Conservation (phyloP, 1,140 invertebrate species). For the Hylaeus volcanicus region DNA sequence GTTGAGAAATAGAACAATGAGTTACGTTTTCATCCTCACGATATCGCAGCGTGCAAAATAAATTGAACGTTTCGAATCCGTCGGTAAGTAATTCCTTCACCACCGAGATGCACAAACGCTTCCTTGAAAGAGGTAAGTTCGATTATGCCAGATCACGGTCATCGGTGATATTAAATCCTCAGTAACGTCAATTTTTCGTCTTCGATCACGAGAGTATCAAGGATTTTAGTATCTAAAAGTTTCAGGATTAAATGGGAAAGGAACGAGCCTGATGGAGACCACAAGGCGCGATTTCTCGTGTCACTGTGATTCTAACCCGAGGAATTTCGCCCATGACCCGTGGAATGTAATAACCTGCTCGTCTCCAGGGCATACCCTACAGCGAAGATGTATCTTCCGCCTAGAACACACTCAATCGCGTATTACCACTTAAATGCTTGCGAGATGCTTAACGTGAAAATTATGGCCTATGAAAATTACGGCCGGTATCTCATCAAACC, state of each 20-base stretch:
- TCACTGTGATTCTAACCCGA: conserved; percentile 1
- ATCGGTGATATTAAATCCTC: too few relatives aligned
- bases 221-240: neutral
- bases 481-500: neutral
- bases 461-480: conserved; percentile 1
- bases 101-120: neutral
- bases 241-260: neutral
- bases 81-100: neutral
- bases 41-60: conserved; percentile 17
- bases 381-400: conserved; percentile 4
- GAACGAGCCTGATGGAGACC: neutral
- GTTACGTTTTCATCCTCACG: conserved; percentile 14
- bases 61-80: conserved; percentile 21
- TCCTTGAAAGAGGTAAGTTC: neutral
- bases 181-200: too few relatives aligned
- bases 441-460: conserved; percentile 16
- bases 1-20: neutral
- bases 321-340: conserved; percentile 3
- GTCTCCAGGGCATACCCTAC: neutral
- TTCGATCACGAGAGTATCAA: too few relatives aligned
- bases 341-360: conserved; percentile 16
- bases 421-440: conserved; percentile 16
- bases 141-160: neutral
- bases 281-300: neutral
- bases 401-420: conserved; percentile 11